Base-by-base conservation (phyloP, 2,113 vertebrate species). In the Pelmatolapia mariae region DNA sequence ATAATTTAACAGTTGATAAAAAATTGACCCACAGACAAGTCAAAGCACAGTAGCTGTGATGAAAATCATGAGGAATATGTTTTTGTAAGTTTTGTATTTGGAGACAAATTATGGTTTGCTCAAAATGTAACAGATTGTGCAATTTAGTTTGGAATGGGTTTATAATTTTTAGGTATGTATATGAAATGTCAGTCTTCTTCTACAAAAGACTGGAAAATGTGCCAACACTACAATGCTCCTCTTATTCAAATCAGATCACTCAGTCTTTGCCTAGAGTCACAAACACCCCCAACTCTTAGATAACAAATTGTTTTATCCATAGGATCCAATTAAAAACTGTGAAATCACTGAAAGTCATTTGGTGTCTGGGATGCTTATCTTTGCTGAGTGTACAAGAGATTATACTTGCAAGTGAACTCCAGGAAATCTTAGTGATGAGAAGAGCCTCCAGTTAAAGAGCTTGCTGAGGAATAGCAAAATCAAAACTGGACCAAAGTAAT, bases 251-350 rank as follows among this genome's bases (percentile, higher is more conserved):
- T 93, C 82, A 81, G 71, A 89, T 87, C 86, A 83, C 29, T 54
- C 54, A 85, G 87, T 86, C 81, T 90, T 89, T 18, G 88, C 94
- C 90, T 86, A 36, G 63, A 94, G 92, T 87, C 82, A 93, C 81
- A 86, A 87, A 91, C 87, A 92, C 68, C 90, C 89, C 82, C 80
- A 53, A 87, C 79, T 90, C 57, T 56, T 38, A 88, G 91, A 94
- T 94, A 95, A 88, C 81, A 89, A 90, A 90, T 93, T 90, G 81
- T 92, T 94, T 94, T 92, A 94, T 94, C 91, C 92, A 93, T 86
- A 93, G 85, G 87, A 94, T 94, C 87, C 92, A 95, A 95, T 95
- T 95, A 95, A 95, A 94, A 95, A 89, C 87, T 92, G 92, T 94
- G 91, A 95, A 95, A 94, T 94, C 89, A 89, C 79, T 52, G 53